Conservation (phyloP, 2,888 invertebrate species). For the Ectemnius cavifrons region DNA sequence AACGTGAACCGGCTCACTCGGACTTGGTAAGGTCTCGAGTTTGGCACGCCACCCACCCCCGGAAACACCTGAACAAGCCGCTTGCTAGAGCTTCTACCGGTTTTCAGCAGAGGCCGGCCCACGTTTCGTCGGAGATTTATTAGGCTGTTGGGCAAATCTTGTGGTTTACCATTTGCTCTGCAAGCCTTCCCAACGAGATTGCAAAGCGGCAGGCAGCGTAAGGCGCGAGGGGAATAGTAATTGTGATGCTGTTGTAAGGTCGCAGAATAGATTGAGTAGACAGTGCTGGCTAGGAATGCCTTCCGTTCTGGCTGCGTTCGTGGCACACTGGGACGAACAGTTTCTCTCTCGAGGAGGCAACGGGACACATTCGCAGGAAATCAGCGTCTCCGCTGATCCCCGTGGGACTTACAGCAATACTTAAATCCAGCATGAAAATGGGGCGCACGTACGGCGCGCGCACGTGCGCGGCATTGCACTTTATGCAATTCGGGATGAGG, state of each 20-base stretch:
- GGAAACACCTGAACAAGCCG: conserved; percentile 39
- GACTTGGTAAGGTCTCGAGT: too few relatives aligned
- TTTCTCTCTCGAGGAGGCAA: not conserved
- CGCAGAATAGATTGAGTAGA: too few relatives aligned
- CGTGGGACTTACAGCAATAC: conserved; percentile 14
- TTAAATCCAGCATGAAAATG: conserved; percentile 44
- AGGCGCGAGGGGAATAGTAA: too few relatives aligned
- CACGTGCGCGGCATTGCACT: conserved; percentile 43
- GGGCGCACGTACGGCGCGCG: conserved; percentile 33
- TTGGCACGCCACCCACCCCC: not conserved
- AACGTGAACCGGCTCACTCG: not conserved
- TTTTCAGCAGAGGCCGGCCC: not conserved
- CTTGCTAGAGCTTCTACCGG: conserved; percentile 1
- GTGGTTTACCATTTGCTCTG: conserved; percentile 1
- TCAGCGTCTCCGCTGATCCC: conserved; percentile 16
- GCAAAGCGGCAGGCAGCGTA: too few relatives aligned
- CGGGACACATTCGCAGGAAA: conserved; percentile 6
- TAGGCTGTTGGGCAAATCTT: not conserved
- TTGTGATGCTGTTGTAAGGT: too few relatives aligned
- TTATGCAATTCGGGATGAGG: conserved; percentile 28
- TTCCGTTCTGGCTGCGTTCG: too few relatives aligned
- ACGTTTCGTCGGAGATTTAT: conserved; percentile 6
- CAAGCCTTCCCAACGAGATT: too few relatives aligned
- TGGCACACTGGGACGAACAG: too few relatives aligned
- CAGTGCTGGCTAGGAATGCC: too few relatives aligned